phyloP scores from a whole-genome alignment of 2,888 invertebrate species.

The Lycophotia porphyrea region DNA sequence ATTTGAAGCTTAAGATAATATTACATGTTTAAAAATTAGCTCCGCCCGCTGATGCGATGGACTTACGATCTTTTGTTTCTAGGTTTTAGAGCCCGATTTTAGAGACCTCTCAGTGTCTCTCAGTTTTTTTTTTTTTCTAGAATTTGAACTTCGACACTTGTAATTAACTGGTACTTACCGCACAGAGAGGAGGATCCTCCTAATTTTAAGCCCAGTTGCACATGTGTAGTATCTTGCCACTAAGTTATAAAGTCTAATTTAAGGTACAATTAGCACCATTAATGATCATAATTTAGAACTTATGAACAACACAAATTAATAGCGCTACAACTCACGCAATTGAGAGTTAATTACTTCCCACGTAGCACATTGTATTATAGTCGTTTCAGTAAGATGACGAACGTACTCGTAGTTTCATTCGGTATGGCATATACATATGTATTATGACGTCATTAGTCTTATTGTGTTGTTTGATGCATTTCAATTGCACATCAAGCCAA shows the following conservation, averaged over 20 bases:
- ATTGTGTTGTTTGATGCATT: neutral
- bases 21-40: neutral
- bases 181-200: too few species aligned
- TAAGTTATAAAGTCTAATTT: too few species aligned
- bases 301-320: neutral
- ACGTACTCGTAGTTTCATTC: neutral
- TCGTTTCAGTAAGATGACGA: neutral
- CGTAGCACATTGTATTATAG: neutral
- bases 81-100: too few species aligned
- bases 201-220: too few species aligned
- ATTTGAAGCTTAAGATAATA: neutral
- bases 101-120: neutral
- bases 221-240: too few species aligned
- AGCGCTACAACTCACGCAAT: neutral
- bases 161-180: too few species aligned
- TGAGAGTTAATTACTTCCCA: constrained; percentile 2
- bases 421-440: too few species aligned
- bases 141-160: neutral
- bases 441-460: neutral
- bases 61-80: neutral
- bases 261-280: neutral
- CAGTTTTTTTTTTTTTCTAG: neutral
- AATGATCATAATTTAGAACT: neutral
- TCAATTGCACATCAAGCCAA: neutral
- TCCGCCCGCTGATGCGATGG: neutral